Evolutionary conservation across 1,140 invertebrate genomes (phyloP).

Genomic region (Drosophila oshimai): DNA sequence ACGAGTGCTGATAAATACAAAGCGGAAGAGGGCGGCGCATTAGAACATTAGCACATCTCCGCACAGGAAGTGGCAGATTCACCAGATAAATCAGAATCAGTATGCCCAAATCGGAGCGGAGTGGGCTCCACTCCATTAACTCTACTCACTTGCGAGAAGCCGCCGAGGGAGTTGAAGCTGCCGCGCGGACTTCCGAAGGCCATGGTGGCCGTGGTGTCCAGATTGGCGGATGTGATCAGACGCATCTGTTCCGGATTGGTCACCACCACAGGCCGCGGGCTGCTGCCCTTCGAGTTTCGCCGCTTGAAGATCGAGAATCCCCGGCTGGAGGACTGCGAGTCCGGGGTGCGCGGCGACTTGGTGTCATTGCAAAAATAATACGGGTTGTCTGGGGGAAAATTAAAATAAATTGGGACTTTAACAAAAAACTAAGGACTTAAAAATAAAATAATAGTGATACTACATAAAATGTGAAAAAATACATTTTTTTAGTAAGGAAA

Average conservation of each 20-base stretch:
- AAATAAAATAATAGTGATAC: neutral
- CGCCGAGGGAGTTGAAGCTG: conserved; percentile 77
- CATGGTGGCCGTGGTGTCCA: conserved; percentile 73
- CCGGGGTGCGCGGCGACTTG: conserved; percentile 79
- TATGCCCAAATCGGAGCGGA: neutral
- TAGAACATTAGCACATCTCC: conserved; percentile 24
- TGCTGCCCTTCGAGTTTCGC: conserved; percentile 79
- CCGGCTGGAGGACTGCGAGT: conserved; percentile 71
- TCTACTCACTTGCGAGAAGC: conserved; percentile 72
- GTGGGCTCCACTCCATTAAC: conserved; percentile 10
- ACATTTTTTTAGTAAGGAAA: too few relatives aligned
- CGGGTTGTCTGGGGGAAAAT: conserved; percentile 63
- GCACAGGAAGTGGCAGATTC: conserved; percentile 58
- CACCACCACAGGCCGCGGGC: conserved; percentile 53
- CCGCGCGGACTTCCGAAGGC: conserved; percentile 76
- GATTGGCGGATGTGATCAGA: conserved; percentile 81
- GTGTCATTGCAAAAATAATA: conserved; percentile 81
- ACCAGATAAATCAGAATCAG: conserved; percentile 50
- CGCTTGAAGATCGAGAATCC: conserved; percentile 77
- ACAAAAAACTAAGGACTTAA: neutral
- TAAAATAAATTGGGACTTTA: neutral
- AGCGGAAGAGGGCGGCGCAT: conserved; percentile 39
- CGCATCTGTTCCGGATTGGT: conserved; percentile 71
- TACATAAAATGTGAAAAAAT: neutral
- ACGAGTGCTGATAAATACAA: conserved; percentile 61